Conservation (phyloP, 53 echinoderm and acorn worm species). For the Mesocentrotus franciscanus region DNA sequence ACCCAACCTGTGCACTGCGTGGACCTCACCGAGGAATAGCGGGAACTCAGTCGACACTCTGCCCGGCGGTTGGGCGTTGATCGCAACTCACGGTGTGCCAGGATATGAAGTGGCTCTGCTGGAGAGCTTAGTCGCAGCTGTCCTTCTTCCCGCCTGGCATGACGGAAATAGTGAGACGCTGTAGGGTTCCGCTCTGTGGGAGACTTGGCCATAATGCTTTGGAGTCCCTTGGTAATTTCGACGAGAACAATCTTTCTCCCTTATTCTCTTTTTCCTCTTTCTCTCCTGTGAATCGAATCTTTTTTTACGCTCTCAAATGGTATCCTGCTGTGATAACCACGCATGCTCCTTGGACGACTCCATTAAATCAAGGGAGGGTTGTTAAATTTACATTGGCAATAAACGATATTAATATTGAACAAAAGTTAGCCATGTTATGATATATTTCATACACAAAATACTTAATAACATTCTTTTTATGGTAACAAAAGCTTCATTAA, state of each 20-base stretch:
- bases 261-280: slow-evolving; percentile 29
- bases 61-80: slow-evolving; percentile 65
- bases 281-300: slow-evolving; percentile 65
- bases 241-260: slow-evolving; percentile 64
- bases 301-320: slow-evolving; percentile 59
- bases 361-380: slow-evolving; percentile 16
- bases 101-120: slow-evolving; percentile 64
- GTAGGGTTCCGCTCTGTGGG: slow-evolving; percentile 68
- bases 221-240: slow-evolving; percentile 59
- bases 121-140: slow-evolving; percentile 66
- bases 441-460: not conserved
- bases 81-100: slow-evolving; percentile 54
- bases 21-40: slow-evolving; percentile 51
- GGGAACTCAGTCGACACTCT: slow-evolving; percentile 47
- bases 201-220: slow-evolving; percentile 67
- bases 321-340: slow-evolving; percentile 69
- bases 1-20: slow-evolving; percentile 34
- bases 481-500: not conserved
- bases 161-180: slow-evolving; percentile 70
- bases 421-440: not conserved
- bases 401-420: not conserved
- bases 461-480: not conserved
- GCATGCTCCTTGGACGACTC: slow-evolving; percentile 67
- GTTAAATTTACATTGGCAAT: not conserved
- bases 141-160: slow-evolving; percentile 61